Conservation (phyloP, 2,113 vertebrate genomes). For the Taurulus bubalis region DNA sequence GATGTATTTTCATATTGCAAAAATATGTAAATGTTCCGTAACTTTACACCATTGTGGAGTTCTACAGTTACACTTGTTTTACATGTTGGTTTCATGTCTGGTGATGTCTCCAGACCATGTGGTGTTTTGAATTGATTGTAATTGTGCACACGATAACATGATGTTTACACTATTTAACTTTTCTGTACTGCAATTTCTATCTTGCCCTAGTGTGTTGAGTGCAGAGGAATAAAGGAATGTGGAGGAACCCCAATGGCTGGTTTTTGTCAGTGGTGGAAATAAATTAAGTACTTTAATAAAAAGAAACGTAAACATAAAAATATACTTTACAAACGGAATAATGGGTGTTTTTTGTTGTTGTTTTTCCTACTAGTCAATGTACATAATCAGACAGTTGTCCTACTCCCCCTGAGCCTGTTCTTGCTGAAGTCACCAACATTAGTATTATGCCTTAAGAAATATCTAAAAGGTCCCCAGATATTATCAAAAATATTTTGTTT, state of each 20-base stretch:
- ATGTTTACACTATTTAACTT: constrained; percentile 2
- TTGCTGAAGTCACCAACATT: no score
- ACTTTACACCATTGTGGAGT: neutral
- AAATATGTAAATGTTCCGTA: neutral
- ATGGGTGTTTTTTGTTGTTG: no score
- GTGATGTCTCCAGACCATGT: neutral
- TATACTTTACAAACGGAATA: no score
- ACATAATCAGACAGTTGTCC: no score
- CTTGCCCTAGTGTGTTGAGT: neutral
- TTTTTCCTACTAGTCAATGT: no score
- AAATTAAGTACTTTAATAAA: no score
- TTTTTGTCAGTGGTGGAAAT: neutral
- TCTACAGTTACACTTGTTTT: constrained; percentile 3
- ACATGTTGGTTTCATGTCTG: neutral
- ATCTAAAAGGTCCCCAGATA: no score
- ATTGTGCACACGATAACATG: neutral
- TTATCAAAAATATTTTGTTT: no score
- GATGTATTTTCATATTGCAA: neutral
- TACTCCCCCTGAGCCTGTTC: no score
- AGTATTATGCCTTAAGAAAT: no score
- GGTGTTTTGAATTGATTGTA: neutral
- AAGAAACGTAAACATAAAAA: no score
- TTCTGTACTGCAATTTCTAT: neutral
- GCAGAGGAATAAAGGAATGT: constrained; percentile 35
- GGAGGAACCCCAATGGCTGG: neutral